Evolutionary conservation across 2,113 vertebrate species (phyloP).

Genomic region (Entelurus aequoreus): DNA sequence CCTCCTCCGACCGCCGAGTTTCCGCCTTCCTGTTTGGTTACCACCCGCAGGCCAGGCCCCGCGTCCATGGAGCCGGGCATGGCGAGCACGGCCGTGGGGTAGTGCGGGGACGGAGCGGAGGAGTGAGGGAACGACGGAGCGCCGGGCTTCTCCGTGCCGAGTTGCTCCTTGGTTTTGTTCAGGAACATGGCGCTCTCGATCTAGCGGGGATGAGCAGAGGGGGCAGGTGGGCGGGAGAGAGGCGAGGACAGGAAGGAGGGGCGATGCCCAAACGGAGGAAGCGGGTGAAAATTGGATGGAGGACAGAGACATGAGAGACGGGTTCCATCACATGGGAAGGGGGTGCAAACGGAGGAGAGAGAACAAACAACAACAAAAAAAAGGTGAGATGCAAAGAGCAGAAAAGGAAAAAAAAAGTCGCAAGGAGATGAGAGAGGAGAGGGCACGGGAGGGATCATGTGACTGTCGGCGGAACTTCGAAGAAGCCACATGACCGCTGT

Average conservation of each 20-base stretch:
- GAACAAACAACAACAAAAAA: conserved; percentile 10
- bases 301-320: neutral
- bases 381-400: conserved; percentile 52
- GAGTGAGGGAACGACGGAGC: conserved; percentile 49
- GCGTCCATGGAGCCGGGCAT: conserved; percentile 81
- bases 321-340: neutral
- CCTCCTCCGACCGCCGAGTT: conserved; percentile 65
- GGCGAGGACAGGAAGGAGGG: conserved; percentile 12
- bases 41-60: conserved; percentile 64
- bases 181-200: conserved; percentile 98
- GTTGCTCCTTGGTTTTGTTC: conserved; percentile 96
- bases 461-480: conserved; percentile 16
- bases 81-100: conserved; percentile 70
- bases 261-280: neutral
- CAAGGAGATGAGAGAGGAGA: conserved; percentile 41
- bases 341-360: conserved; percentile 22
- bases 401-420: conserved; percentile 17
- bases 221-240: conserved; percentile 13
- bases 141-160: conserved; percentile 82
- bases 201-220: conserved; percentile 56
- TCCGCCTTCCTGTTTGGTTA: conserved; percentile 76
- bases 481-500: conserved; percentile 18
- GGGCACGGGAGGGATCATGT: conserved; percentile 50
- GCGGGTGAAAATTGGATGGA: neutral
- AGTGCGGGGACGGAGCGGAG: conserved; percentile 59